These are phyloP conservation scores for Eristalinus aeneus DNA, from an alignment of 2,888 invertebrate species.

Conservation along the genomic window DNA sequence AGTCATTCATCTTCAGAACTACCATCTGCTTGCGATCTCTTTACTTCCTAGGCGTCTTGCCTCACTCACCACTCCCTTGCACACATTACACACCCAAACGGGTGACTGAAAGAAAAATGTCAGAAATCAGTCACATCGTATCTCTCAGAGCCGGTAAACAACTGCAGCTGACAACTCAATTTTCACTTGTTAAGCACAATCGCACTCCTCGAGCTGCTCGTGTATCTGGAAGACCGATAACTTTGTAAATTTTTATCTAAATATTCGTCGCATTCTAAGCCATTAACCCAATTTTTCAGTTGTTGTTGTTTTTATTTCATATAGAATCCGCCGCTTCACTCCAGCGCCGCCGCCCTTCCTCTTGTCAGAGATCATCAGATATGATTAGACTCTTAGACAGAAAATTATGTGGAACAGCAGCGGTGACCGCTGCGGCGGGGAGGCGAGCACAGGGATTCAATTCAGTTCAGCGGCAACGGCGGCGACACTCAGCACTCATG, in stretches of 20 bases:
- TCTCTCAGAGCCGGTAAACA: neutral
- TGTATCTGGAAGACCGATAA: neutral
- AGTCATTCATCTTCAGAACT: too few species aligned
- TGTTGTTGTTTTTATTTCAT: neutral
- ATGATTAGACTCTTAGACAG: constrained; percentile 52
- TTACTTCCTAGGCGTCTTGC: too few species aligned
- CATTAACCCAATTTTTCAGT: constrained; percentile 39
- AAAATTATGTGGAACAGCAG: constrained; percentile 25
- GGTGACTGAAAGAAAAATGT: too few species aligned
- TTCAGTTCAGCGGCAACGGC: constrained; percentile 14
- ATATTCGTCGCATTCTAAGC: constrained; percentile 42
- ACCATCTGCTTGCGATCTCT: too few species aligned
- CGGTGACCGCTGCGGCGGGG: neutral
- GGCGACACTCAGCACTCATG: constrained; percentile 1
- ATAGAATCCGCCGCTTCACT: neutral
- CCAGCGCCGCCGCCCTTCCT: neutral
- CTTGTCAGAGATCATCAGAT: constrained; percentile 14
- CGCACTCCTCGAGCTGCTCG: neutral
- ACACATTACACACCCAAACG: too few species aligned
- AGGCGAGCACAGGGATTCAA: constrained; percentile 40
- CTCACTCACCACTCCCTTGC: too few species aligned
- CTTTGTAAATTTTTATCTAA: constrained; percentile 6
- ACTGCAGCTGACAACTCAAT: neutral
- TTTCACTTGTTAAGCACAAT: neutral
- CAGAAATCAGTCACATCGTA: neutral